These are phyloP conservation scores for Acanthosepion pharaonis DNA, from an alignment of 2,888 invertebrate genomes.

Conservation along the genomic window DNA sequence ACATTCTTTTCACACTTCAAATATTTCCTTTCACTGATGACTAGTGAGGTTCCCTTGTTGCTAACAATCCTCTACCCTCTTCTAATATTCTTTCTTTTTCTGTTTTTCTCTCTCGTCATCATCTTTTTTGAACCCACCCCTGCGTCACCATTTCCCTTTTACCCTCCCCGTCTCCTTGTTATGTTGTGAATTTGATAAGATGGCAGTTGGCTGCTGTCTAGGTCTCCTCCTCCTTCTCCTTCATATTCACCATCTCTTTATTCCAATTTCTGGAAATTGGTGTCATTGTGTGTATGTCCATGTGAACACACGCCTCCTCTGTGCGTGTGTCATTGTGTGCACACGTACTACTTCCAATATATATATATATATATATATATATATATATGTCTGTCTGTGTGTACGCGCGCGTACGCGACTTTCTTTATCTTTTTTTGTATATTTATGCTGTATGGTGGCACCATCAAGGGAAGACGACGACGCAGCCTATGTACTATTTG, in stretches of 20 bases:
- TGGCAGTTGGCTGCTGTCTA: background rate
- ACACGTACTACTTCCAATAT: background rate
- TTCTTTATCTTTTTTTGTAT: too few species aligned
- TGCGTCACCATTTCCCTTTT: background rate
- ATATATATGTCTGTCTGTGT: too few species aligned
- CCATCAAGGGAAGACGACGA: background rate
- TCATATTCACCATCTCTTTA: background rate
- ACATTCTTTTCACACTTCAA: conserved; percentile 33
- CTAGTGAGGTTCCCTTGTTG: background rate
- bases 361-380: background rate
- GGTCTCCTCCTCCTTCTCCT: background rate
- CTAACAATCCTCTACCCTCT: background rate
- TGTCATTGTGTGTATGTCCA: conserved; percentile 20
- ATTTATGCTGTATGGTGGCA: background rate
- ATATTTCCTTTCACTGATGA: conserved; percentile 1
- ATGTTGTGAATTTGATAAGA: conserved; percentile 25
- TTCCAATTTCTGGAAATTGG: conserved; percentile 21
- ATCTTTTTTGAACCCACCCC: background rate
- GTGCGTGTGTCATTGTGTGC: background rate
- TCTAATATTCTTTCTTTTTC: background rate
- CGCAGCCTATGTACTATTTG: background rate
- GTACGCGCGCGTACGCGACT: too few species aligned
- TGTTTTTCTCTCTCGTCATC: background rate
- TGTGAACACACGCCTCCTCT: background rate
- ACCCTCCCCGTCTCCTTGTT: background rate